Percentiles rank a stretch among this genome's conserved stretches.
phyloP scores from a whole-genome alignment of 2,797 vertebrate genomes.

The Gallirallus australis region DNA sequence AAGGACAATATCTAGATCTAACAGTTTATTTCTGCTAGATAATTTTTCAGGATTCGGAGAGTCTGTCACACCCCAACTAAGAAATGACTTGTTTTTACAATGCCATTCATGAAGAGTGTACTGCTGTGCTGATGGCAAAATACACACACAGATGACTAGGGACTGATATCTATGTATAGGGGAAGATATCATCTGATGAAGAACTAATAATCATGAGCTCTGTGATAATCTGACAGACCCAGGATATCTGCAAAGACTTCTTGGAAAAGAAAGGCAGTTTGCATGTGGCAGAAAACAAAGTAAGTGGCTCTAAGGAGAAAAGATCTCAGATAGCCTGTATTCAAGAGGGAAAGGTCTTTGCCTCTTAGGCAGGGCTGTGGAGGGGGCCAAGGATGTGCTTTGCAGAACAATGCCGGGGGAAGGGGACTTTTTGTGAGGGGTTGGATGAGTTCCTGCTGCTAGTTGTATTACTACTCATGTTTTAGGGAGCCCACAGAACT shows the following conservation, averaged over 20 bases:
- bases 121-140: constrained; percentile 30
- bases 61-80: neutral
- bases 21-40: neutral
- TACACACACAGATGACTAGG: neutral
- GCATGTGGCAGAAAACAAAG: neutral
- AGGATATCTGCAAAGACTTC: neutral
- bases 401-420: neutral
- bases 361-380: neutral
- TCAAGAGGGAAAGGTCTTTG: neutral
- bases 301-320: neutral
- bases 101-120: neutral
- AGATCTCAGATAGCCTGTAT: neutral
- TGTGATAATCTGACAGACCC: constrained; percentile 49
- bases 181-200: constrained; percentile 50
- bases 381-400: neutral
- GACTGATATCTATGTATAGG: neutral
- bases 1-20: neutral
- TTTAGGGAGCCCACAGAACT: neutral
- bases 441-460: neutral
- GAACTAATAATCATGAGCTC: constrained; percentile 48
- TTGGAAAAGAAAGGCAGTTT: neutral
- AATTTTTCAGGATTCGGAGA: constrained; percentile 12
- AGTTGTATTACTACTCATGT: neutral
- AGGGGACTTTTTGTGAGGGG: neutral
- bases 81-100: neutral